Base-by-base conservation (phyloP, 2,888 invertebrate genomes). In the Agrilus cyanescens region DNA sequence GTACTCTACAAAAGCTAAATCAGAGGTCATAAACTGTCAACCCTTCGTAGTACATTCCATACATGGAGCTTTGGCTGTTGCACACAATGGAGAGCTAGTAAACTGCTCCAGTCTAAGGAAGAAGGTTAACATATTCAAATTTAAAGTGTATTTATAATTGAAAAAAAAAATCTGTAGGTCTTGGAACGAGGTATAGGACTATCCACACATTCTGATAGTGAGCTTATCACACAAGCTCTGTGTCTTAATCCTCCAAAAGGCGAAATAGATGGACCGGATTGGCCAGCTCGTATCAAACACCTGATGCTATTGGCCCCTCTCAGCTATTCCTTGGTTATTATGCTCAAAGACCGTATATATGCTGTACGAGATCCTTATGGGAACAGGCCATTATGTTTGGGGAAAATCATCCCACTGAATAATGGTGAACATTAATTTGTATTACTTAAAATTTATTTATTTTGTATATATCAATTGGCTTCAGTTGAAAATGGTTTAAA, bases 21-120 rank as follows among this genome's bases (percentile, higher is more conserved):
- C 91, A 1, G 93, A 94, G 57, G 84, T 86, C 60, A 82, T 91
- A 48, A 96, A 96, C 66, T 94, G 94, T 56, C 98, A 98, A 66
- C 98, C 98, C 0, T 97, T 97, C 68, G 91, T 97, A 15, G 96
- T 97, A 1, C 95, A 97, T 68, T 95, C 96, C 2, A 83, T 89
- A 16, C 93, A 95, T 63, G 97, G 97, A 0, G 83, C 87, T 2
- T 70, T 97, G 40, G 93, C 95, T 0, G 86, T 96, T 25, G 97
- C 95, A 0, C 98, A 98, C 64, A 98, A 98, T 64, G 98, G 98
- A 0, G 95, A 98, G 63, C 76, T 98, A 15, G 90, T 95, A 41
- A 96, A 97, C 68, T 90, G 93, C 43, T 80, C 83, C 57, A 82
- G 82, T 38, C 71, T 96, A 18, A 73, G 94, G 48, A 81, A 85